These are phyloP conservation scores for Silurus glanis DNA, from an alignment of 2,113 vertebrate genomes.

Conservation along the genomic window DNA sequence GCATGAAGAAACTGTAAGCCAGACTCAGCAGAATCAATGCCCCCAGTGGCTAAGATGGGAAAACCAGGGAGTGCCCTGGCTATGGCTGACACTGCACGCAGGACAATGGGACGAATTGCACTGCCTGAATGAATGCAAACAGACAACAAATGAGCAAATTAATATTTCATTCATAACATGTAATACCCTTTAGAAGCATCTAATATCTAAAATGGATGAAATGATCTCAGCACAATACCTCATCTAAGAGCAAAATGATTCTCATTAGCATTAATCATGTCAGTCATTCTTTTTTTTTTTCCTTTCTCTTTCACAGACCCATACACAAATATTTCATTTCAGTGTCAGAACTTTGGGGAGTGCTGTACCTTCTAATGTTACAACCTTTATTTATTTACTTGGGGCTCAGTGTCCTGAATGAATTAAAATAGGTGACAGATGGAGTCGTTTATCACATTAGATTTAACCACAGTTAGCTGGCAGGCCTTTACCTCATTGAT, in stretches of 20 bases:
- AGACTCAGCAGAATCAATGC: conserved; percentile 92
- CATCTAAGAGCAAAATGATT: conserved; percentile 10
- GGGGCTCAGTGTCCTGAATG: conserved; percentile 55
- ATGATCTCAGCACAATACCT: not conserved
- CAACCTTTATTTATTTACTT: conserved; percentile 60
- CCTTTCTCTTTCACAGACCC: conserved; percentile 6
- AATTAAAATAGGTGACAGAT: conserved; percentile 62
- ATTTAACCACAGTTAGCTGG: conserved; percentile 63
- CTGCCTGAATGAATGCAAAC: conserved; percentile 73
- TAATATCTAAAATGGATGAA: conserved; percentile 19
- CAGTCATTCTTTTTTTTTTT: not conserved
- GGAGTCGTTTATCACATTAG: conserved; percentile 64
- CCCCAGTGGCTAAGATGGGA: conserved; percentile 89
- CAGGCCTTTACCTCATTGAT: conserved; percentile 59
- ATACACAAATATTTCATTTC: conserved; percentile 12
- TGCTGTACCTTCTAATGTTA: conserved; percentile 53
- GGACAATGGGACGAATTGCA: conserved; percentile 86
- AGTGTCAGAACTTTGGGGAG: conserved; percentile 40
- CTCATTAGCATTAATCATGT: conserved; percentile 21
- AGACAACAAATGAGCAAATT: not conserved
- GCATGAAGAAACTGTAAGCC: conserved; percentile 91
- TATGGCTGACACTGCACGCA: conserved; percentile 85
- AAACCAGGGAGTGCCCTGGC: conserved; percentile 83
- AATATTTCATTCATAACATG: conserved; percentile 7
- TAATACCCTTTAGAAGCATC: not conserved